These are phyloP conservation scores for Elachura formosa DNA, from an alignment of 2,113 vertebrate species.

Conservation along the genomic window DNA sequence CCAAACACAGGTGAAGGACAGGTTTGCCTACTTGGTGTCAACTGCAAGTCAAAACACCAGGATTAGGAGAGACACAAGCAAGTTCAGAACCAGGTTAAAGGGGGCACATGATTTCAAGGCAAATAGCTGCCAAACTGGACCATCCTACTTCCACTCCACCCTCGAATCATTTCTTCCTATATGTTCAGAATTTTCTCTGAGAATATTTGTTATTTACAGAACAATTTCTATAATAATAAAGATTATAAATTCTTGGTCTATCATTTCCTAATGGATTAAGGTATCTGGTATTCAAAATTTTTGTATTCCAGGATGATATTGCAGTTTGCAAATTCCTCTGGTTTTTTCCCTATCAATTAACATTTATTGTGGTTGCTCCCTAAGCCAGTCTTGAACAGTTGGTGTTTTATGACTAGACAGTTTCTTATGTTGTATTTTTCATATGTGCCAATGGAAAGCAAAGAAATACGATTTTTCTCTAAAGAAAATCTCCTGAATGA, in stretches of 20 bases:
- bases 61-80: background rate
- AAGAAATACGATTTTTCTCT: background rate
- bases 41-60: background rate
- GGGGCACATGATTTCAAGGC: background rate
- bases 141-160: background rate
- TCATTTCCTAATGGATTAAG: background rate
- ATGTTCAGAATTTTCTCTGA: background rate
- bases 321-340: background rate
- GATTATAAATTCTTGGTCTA: background rate
- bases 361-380: background rate
- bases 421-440: conserved; percentile 29
- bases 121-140: background rate
- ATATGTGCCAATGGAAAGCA: background rate
- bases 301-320: background rate
- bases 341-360: background rate
- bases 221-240: background rate
- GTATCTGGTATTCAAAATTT: background rate
- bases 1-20: background rate
- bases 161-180: background rate
- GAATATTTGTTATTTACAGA: background rate
- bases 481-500: background rate
- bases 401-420: conserved; percentile 7
- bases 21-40: background rate
- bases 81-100: background rate
- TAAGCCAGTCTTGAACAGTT: conserved; percentile 9